Evolutionary conservation across 2,113 vertebrate species (phyloP), one percentile per base, ranked within the genome.

Genomic region (Hippocampus zosterae): DNA sequence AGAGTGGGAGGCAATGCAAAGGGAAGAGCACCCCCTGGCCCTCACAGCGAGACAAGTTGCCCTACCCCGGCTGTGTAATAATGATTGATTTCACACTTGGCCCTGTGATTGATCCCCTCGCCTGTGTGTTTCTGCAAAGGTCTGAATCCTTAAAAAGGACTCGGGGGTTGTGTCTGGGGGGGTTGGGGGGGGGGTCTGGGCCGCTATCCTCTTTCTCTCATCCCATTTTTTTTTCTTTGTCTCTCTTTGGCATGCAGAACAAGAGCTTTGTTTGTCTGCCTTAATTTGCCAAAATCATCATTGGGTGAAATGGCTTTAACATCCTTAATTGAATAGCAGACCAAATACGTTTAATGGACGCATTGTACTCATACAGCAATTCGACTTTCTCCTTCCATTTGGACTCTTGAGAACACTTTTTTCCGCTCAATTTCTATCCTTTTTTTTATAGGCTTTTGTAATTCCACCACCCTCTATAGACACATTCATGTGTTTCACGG

Each of bases 81-180:
- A 33, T 86, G 74, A 86, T 81, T 83, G 82, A 88, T 85, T 79
- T 72, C 71, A 76, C 59, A 50, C 48, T 61, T 10, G 1, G 21
- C 0, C 40, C 64, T 57, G 68, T 66, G 74, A 84, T 85, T 87
- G 85, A 80, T 65, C 46, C 29, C 2, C n/a, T 52, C 59, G 27
- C 11, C 13, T 41, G 77, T 75, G 61, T 5, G 44, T 74, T 48
- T 64, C 55, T 75, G 48, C 44, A 60, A 75, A 63, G 73, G 29
- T 68, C 55, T 12, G 6, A 44, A 59, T 56, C 57, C 59, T 64
- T 60, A 66, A 68, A 25, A 41, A 50, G 68, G 60, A 59, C 37
- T 23, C 65, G 62, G 74, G 82, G 74, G 77, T 5, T 33, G 79
- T 68, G 76, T 80, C 61, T 37, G 42, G 42, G n/a, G n/a, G 52